Conservation (phyloP, 2,797 vertebrate species). For the Sebastes glaucus region DNA sequence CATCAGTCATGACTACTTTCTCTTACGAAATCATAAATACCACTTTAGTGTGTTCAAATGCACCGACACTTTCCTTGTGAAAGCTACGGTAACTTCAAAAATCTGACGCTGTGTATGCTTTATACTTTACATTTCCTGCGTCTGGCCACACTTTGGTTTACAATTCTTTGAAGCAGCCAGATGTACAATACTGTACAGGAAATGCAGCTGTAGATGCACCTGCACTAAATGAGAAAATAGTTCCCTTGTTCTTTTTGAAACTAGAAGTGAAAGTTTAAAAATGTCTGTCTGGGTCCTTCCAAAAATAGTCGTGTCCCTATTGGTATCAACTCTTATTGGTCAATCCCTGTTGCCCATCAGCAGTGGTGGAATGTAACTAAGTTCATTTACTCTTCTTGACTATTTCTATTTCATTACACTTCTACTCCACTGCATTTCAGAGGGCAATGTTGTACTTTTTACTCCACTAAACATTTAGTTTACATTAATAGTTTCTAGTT, state of each 20-base stretch:
- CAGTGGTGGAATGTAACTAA: background rate
- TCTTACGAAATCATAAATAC: background rate
- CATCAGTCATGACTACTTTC: background rate
- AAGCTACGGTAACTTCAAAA: background rate
- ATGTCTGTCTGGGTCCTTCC: background rate
- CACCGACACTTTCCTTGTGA: background rate
- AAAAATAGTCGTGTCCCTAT: background rate
- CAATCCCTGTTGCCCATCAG: background rate
- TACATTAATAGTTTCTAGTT: background rate
- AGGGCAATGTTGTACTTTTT: background rate
- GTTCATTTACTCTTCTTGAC: background rate
- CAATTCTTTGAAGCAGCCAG: background rate
- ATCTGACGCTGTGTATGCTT: background rate
- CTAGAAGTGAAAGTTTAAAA: background rate
- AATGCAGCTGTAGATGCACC: background rate
- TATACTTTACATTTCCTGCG: conserved; percentile 1
- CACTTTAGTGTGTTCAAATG: background rate
- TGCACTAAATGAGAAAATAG: background rate
- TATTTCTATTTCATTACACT: background rate
- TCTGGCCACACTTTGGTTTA: background rate
- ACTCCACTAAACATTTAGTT: background rate
- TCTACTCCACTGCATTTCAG: background rate
- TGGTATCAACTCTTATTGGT: background rate
- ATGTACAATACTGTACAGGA: background rate
- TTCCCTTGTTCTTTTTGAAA: background rate